Conservation (phyloP, 2,888 invertebrate species). For the Scrobipalpa costella region DNA sequence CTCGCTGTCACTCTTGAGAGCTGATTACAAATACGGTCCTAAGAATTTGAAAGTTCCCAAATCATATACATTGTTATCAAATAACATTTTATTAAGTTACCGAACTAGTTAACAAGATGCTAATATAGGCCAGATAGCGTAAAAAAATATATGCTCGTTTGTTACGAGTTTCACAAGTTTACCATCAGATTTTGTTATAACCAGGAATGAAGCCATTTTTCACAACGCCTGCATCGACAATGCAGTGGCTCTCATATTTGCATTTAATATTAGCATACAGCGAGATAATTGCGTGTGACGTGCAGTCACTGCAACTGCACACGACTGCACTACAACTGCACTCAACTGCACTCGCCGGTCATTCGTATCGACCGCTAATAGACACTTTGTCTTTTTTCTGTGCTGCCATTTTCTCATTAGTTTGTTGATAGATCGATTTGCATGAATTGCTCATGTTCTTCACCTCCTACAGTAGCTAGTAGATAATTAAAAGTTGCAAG, state of each 20-base stretch:
- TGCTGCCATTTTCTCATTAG: constrained; percentile 29
- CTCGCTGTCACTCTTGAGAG: too few species aligned
- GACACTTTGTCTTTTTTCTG: constrained; percentile 33
- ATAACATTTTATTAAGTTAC: neutral
- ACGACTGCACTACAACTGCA: constrained; percentile 24
- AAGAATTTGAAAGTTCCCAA: neutral
- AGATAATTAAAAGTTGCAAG: constrained; percentile 13
- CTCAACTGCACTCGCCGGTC: constrained; percentile 22
- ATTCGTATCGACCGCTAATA: constrained; percentile 28
- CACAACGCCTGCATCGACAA: constrained; percentile 49
- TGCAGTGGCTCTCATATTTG: constrained; percentile 60
- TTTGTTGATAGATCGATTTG: constrained; percentile 46
- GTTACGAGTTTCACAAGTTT: neutral
- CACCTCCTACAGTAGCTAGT: constrained; percentile 5
- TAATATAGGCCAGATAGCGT: neutral
- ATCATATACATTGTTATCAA: neutral
- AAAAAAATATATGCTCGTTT: neutral
- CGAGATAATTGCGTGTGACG: constrained; percentile 73
- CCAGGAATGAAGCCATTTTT: constrained; percentile 68
- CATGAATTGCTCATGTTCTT: constrained; percentile 39
- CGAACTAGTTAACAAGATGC: too few species aligned
- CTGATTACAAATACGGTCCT: neutral
- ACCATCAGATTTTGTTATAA: constrained; percentile 9
- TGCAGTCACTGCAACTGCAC: constrained; percentile 24
- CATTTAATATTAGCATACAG: constrained; percentile 72